These are phyloP conservation scores for Laspeyria flexula DNA, from an alignment of 2,888 invertebrate genomes.

Conservation along the genomic window DNA sequence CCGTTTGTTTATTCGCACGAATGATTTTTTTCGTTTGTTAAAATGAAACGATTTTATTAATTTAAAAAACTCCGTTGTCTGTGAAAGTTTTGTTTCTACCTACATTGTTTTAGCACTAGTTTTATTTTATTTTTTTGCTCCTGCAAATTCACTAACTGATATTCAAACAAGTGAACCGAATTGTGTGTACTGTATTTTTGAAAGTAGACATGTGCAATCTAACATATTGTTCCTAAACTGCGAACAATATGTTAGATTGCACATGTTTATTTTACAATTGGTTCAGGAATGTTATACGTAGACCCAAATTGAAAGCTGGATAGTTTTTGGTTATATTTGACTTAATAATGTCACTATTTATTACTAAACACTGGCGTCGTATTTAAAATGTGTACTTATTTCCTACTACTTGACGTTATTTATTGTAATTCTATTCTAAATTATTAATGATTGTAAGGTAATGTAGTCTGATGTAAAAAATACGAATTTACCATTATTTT, in stretches of 20 bases:
- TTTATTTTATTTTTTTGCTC: conserved; percentile 2
- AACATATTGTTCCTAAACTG: background rate
- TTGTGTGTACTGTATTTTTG: background rate
- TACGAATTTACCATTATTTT: too few species aligned
- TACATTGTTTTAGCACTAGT: conserved; percentile 18
- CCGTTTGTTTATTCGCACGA: conserved; percentile 58
- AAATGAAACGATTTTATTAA: conserved; percentile 53
- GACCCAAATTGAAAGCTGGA: background rate
- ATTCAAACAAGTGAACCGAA: background rate
- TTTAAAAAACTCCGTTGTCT: conserved; percentile 14
- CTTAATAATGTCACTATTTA: too few species aligned
- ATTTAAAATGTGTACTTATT: too few species aligned
- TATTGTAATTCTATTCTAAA: too few species aligned
- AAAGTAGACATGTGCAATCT: background rate
- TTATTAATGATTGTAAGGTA: too few species aligned
- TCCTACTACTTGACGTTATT: too few species aligned
- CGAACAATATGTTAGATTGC: too few species aligned
- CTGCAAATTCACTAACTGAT: background rate
- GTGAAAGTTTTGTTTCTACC: conserved; percentile 9
- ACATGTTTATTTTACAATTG: background rate
- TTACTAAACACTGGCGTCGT: too few species aligned
- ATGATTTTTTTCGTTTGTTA: conserved; percentile 49
- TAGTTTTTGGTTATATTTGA: too few species aligned
- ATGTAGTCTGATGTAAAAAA: too few species aligned
- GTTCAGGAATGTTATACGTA: background rate